A percentile compares a stretch with the other conserved stretches of the same genome.
Conservation (phyloP, 2,888 invertebrate species). For the Tanaodytes sp. region DNA sequence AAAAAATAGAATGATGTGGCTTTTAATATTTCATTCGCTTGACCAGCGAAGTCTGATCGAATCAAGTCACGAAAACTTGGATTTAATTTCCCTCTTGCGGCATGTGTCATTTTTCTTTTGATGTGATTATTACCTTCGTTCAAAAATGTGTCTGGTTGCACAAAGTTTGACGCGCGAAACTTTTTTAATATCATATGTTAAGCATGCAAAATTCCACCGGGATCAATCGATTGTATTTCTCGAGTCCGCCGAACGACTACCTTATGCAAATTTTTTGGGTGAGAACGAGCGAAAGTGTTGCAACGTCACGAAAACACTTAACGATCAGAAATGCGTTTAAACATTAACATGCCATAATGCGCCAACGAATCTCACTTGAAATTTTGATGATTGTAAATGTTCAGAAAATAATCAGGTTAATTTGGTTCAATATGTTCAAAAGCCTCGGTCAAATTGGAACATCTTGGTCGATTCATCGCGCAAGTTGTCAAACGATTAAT, state of each 20-base stretch:
- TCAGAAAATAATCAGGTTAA: too few species aligned
- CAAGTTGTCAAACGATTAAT: too few species aligned
- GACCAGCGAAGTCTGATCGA: not conserved
- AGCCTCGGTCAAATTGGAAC: too few species aligned
- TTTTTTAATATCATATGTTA: constrained; percentile 54
- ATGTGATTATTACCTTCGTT: constrained; percentile 38
- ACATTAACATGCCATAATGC: too few species aligned
- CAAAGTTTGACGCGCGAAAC: constrained; percentile 40
- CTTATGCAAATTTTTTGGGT: constrained; percentile 38
- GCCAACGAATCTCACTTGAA: too few species aligned
- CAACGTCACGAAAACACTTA: constrained; percentile 46
- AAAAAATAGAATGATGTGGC: too few species aligned
- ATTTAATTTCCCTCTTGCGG: constrained; percentile 25
- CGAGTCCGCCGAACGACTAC: constrained; percentile 16
- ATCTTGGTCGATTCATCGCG: too few species aligned
- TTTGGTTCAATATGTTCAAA: too few species aligned
- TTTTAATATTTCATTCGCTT: constrained; percentile 1
- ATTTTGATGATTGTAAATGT: too few species aligned
- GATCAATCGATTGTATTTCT: constrained; percentile 53
- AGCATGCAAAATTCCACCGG: constrained; percentile 47
- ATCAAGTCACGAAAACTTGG: constrained; percentile 9
- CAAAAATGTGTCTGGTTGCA: constrained; percentile 34
- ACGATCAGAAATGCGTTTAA: constrained; percentile 30
- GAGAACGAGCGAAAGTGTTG: constrained; percentile 38
- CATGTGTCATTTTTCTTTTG: constrained; percentile 39